These are phyloP conservation scores for Teleopsis dalmanni DNA, from an alignment of 1,140 invertebrate genomes.

Conservation along the genomic window DNA sequence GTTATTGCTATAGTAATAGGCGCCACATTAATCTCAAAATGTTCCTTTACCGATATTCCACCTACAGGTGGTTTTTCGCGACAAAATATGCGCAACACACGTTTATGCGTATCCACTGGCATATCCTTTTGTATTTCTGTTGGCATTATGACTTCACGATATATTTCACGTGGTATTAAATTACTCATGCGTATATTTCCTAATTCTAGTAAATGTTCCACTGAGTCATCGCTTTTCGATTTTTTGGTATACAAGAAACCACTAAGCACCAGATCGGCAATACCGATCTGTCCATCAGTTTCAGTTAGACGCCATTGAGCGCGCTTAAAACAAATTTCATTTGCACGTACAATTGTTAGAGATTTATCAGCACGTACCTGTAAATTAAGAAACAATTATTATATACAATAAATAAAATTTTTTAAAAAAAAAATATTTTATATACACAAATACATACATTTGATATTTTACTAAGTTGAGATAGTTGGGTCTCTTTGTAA, in stretches of 20 bases:
- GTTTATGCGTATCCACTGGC: constrained; percentile 73
- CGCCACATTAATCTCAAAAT: constrained; percentile 94
- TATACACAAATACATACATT: no score
- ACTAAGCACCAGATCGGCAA: constrained; percentile 89
- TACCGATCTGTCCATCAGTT: constrained; percentile 92
- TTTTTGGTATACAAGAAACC: constrained; percentile 98
- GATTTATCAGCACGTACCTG: constrained; percentile 51
- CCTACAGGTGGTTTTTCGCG: constrained; percentile 87
- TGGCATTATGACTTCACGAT: constrained; percentile 84
- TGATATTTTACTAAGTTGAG: constrained; percentile 52
- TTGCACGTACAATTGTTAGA: constrained; percentile 72
- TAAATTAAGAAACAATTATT: not conserved
- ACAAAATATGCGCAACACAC: constrained; percentile 80
- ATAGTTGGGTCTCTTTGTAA: constrained; percentile 77
- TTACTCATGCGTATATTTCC: constrained; percentile 95
- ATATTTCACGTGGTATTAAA: constrained; percentile 87
- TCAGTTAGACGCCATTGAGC: constrained; percentile 98
- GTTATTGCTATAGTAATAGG: constrained; percentile 91
- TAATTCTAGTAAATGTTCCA: constrained; percentile 94
- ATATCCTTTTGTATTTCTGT: constrained; percentile 83
- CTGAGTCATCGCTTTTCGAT: constrained; percentile 92
- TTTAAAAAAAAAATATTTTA: no score
- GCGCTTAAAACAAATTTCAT: constrained; percentile 98
- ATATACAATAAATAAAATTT: not conserved
- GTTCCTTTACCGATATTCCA: constrained; percentile 96